These are phyloP conservation scores for Chaetodon trifascialis DNA, from an alignment of 2,113 vertebrate species.

Conservation along the genomic window DNA sequence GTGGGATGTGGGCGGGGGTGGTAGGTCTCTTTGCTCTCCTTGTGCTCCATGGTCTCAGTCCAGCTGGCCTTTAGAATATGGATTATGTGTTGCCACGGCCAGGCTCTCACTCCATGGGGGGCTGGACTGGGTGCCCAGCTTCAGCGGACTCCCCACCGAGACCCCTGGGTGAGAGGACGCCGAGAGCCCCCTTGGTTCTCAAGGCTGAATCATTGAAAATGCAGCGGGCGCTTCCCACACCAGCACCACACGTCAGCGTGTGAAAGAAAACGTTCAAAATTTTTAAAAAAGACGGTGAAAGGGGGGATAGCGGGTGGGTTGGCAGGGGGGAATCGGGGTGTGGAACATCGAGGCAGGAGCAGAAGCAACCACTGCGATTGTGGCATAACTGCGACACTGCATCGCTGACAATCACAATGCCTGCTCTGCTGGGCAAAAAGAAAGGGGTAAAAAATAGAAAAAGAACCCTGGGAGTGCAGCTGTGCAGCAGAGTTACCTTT, in stretches of 20 bases:
- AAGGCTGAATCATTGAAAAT: constrained; percentile 72
- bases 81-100: constrained; percentile 77
- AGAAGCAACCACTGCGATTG: constrained; percentile 61
- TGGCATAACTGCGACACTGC: constrained; percentile 56
- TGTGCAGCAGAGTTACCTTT: constrained; percentile 81
- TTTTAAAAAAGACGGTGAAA: constrained; percentile 47
- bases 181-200: constrained; percentile 67
- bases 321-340: constrained; percentile 12
- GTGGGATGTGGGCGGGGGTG: constrained; percentile 65
- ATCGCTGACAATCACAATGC: constrained; percentile 67
- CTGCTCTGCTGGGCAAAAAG: constrained; percentile 41
- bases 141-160: constrained; percentile 76
- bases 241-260: constrained; percentile 64
- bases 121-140: constrained; percentile 73
- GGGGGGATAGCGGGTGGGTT: constrained; percentile 37
- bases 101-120: constrained; percentile 74
- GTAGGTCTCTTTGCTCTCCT: constrained; percentile 73
- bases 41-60: constrained; percentile 74
- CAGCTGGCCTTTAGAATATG: constrained; percentile 85
- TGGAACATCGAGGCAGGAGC: constrained; percentile 43
- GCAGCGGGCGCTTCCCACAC: constrained; percentile 70
- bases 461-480: constrained; percentile 57
- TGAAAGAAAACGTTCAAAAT: constrained; percentile 67
- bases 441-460: constrained; percentile 35
- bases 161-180: constrained; percentile 81